Evolutionary conservation across 2,888 invertebrate genomes (phyloP).

Genomic region (Monochamus alternatus): DNA sequence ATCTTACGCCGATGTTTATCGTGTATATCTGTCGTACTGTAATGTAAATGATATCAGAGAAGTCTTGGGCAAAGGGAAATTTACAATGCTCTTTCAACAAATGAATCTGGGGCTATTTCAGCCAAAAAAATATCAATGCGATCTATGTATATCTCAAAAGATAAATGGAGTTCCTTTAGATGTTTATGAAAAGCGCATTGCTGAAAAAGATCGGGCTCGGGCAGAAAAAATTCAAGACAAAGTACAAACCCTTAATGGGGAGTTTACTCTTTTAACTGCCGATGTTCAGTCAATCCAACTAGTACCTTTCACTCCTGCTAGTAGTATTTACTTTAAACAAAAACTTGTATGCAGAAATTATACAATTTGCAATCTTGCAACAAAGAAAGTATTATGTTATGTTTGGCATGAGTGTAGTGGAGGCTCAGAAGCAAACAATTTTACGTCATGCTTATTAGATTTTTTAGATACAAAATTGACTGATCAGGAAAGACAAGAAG

Average conservation of each 20-base stretch:
- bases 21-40: not conserved
- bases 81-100: constrained; percentile 30
- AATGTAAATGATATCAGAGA: not conserved
- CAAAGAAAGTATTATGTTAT: not conserved
- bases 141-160: constrained; percentile 18
- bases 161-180: not conserved
- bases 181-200: not conserved
- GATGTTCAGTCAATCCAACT: not conserved
- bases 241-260: not conserved
- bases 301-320: not conserved
- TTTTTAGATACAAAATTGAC: not conserved
- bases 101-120: constrained; percentile 27
- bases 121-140: constrained; percentile 31
- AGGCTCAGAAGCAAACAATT: constrained; percentile 1
- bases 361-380: not conserved
- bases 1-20: not conserved
- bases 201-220: not conserved
- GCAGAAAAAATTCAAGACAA: not conserved
- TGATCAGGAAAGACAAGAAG: not conserved
- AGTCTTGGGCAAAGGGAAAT: constrained; percentile 15
- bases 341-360: not conserved
- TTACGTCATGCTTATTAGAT: not conserved
- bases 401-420: not conserved
- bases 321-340: not conserved
- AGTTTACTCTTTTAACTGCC: not conserved